Percentiles rank a stretch among this genome's conserved stretches.
phyloP scores from a whole-genome alignment of 2,888 invertebrate genomes.

The Zaprionus bogoriensis region DNA sequence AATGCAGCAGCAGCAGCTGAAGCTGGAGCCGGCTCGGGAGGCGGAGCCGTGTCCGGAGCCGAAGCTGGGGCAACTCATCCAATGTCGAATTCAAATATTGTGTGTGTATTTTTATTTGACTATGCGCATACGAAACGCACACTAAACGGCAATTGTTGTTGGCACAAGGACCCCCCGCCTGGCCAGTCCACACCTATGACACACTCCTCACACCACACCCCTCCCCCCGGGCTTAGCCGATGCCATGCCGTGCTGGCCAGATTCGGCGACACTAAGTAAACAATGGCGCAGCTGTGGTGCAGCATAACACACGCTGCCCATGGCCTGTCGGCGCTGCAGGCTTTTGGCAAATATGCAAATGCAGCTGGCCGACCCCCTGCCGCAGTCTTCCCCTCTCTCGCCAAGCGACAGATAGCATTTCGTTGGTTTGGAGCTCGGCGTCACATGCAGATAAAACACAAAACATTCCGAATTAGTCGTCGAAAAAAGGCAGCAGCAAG shows the following conservation, averaged over 20 bases:
- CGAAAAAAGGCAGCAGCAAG: conserved; percentile 42
- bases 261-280: conserved; percentile 76
- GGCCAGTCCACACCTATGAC: not conserved
- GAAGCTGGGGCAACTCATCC: conserved; percentile 27
- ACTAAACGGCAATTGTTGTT: conserved; percentile 51
- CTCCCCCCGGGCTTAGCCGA: conserved; percentile 9
- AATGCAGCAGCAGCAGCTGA: conserved; percentile 13
- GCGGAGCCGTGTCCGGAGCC: no score
- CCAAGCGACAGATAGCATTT: conserved; percentile 48
- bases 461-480: conserved; percentile 72
- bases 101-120: conserved; percentile 65
- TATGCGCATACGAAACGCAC: conserved; percentile 31
- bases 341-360: conserved; percentile 10
- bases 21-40: not conserved
- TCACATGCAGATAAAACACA: conserved; percentile 74
- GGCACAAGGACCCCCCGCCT: not conserved
- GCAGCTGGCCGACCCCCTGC: not conserved
- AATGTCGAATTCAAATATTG: conserved; percentile 65
- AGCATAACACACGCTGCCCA: conserved; percentile 38
- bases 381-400: not conserved
- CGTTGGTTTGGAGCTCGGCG: conserved; percentile 44
- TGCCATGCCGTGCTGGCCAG: conserved; percentile 43
- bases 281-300: conserved; percentile 67
- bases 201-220: not conserved
- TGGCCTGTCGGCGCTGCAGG: conserved; percentile 8